Evolutionary conservation across 2,888 invertebrate species (phyloP), one percentile per base, ranked within the genome.

Genomic region (Papilio demoleus): DNA sequence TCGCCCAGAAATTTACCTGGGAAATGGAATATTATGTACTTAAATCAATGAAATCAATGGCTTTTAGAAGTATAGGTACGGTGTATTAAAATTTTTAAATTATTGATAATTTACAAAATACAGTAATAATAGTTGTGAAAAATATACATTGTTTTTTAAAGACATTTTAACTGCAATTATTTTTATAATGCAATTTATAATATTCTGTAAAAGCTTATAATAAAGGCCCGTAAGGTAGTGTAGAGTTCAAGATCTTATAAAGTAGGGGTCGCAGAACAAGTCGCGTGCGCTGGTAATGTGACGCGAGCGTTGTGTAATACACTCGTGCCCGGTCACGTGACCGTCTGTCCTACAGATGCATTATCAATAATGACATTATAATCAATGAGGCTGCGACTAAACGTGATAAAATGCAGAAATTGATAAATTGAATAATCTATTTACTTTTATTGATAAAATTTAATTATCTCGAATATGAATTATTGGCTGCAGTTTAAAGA

Each of bases 241-340:
- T 22, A n/a, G 31, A 45, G 31, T 19, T 62, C 36, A 62, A 56
- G 19, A 42, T 11, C 34, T 9, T 40, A 53, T 40, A 31, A n/a
- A 22, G 40, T 62, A 31, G 42, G n/a, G 40, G 42, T 19, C 42
- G 56, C 64, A 64, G 60, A 60, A 27, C 60, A 68, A 70, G 74
- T 79, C 78, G 79, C 79, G 79, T 81, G 80, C 75, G 73, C 74
- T 69, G 72, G 72, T 85, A 81, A 85, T 83, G 83, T 81, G 81
- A 58, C 83, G 77, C 76, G 74, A 81, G 81, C 79, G 81, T 86
- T 86, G 78, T 83, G 81, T 80, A 85, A 86, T 74, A 66, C 12
- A 19, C 19, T 72, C 72, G 74, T n/a, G 5, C n/a, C 72, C 72
- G 74, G 79, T 86, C 87, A 86, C 87, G 86, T 86, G 88, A 63